phyloP scores from a whole-genome alignment of 2,797 vertebrate genomes.

The Orientallactaga sibirica region DNA sequence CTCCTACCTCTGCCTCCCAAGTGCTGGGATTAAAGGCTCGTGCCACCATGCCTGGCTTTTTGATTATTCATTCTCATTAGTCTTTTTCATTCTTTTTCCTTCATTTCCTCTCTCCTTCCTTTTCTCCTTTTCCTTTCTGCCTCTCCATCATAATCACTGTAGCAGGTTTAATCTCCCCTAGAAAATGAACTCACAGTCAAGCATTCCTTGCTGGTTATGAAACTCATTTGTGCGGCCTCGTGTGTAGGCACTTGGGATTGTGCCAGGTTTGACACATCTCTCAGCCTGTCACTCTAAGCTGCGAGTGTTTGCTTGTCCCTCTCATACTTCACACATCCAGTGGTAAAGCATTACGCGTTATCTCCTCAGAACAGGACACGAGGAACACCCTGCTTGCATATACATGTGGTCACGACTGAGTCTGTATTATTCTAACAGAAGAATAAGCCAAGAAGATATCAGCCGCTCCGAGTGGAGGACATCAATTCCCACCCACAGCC shows the following conservation, averaged over 20 bases:
- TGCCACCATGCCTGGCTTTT: too few species aligned
- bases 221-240: conserved; percentile 58
- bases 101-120: background rate
- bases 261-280: background rate
- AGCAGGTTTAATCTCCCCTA: conserved; percentile 69
- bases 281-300: conserved; percentile 56
- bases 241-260: conserved; percentile 60
- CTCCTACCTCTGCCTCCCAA: too few species aligned
- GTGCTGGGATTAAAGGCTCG: too few species aligned
- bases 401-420: background rate
- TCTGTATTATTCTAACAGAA: background rate
- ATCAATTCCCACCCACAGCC: background rate
- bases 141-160: conserved; percentile 23
- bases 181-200: conserved; percentile 74
- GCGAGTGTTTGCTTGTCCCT: conserved; percentile 73
- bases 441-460: background rate
- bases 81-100: background rate
- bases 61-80: background rate
- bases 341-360: conserved; percentile 43
- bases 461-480: background rate
- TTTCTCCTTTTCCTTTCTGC: background rate
- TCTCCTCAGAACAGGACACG: conserved; percentile 60
- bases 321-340: conserved; percentile 36
- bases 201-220: conserved; percentile 71
- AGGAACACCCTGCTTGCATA: background rate